These are phyloP conservation scores for Helostoma temminkii DNA, from an alignment of 2,797 vertebrate genomes.

Conservation along the genomic window DNA sequence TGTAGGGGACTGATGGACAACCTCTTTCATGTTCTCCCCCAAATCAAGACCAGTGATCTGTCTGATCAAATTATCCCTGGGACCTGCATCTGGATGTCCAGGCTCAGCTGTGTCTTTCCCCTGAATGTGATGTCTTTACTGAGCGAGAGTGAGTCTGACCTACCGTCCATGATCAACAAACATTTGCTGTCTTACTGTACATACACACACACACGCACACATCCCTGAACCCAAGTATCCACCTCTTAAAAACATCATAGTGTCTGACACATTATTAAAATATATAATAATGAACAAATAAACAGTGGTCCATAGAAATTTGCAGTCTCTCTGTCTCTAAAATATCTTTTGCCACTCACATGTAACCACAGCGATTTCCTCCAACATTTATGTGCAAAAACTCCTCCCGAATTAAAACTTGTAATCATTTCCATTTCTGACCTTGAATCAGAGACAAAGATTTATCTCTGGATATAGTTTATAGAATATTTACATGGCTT, in stretches of 20 bases:
- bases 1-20: slow-evolving; percentile 47
- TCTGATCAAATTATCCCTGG: slow-evolving; percentile 69
- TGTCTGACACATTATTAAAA: too few species aligned
- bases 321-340: too few species aligned
- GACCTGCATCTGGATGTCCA: slow-evolving; percentile 57
- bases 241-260: background rate
- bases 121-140: slow-evolving; percentile 51
- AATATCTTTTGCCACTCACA: too few species aligned
- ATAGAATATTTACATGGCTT: background rate
- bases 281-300: too few species aligned
- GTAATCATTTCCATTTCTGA: background rate
- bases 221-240: background rate
- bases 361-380: too few species aligned
- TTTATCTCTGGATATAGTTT: slow-evolving; percentile 16
- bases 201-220: background rate
- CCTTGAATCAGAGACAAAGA: background rate
- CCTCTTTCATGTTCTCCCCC: slow-evolving; percentile 38
- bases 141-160: slow-evolving; percentile 56
- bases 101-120: slow-evolving; percentile 70
- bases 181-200: slow-evolving; percentile 52
- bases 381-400: too few species aligned
- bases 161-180: slow-evolving; percentile 45
- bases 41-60: slow-evolving; percentile 63
- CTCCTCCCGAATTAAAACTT: too few species aligned
- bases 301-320: too few species aligned